Percentiles rank a stretch among this genome's conserved stretches.
Conservation (phyloP, 2,113 vertebrate species). For the Hippopotamus amphibius region DNA sequence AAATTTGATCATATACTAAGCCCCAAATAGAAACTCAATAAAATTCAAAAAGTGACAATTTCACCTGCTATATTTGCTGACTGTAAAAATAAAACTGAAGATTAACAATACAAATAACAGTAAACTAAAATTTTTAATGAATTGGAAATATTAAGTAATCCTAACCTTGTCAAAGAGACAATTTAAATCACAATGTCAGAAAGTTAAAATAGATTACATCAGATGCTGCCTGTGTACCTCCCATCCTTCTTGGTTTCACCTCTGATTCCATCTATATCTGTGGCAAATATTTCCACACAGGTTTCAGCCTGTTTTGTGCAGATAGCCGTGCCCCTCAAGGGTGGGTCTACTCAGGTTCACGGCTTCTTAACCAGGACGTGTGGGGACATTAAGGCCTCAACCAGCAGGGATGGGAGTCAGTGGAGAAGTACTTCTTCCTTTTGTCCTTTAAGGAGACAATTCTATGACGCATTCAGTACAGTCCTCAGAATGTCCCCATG, state of each 20-base stretch:
- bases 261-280: not conserved
- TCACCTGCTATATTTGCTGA: not conserved
- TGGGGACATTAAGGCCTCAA: not conserved
- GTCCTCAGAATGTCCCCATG: not conserved
- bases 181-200: not conserved
- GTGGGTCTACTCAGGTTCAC: not conserved
- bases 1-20: not conserved
- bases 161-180: not conserved
- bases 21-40: not conserved
- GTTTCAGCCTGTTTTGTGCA: not conserved
- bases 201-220: not conserved
- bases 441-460: not conserved
- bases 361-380: not conserved
- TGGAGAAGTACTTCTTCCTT: not conserved
- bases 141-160: not conserved
- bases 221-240: not conserved
- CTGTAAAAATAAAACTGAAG: conserved; percentile 25
- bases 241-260: not conserved
- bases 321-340: not conserved
- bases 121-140: conserved; percentile 11
- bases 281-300: not conserved
- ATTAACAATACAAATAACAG: not conserved
- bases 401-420: not conserved
- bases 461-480: not conserved
- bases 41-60: not conserved